Percentiles rank a stretch among this genome's conserved stretches.
These are phyloP conservation scores for Chiloscyllium punctatum DNA, from an alignment of 2,797 vertebrate species.

Conservation along the genomic window DNA sequence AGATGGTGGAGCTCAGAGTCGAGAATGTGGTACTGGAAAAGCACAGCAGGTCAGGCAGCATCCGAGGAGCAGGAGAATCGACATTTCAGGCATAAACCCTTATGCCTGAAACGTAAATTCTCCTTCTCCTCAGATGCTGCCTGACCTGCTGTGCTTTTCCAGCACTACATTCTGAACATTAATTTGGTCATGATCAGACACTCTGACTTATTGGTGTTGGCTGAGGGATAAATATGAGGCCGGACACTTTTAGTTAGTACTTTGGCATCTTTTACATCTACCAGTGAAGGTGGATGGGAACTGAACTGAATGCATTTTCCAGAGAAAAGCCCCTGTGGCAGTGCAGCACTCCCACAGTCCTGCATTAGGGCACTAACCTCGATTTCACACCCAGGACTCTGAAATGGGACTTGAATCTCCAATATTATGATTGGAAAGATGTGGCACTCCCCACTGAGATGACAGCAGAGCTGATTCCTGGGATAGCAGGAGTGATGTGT, in stretches of 20 bases:
- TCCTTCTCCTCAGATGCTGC: no score
- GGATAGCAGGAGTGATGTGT: no score
- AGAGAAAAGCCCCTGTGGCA: no score
- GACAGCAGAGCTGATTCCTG: no score
- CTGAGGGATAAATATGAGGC: background rate
- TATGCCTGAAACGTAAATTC: no score
- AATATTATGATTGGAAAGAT: background rate
- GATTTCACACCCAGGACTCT: background rate
- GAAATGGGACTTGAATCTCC: background rate
- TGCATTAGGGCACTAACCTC: background rate
- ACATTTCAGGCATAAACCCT: no score
- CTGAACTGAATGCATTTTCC: background rate
- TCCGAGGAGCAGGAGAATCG: no score
- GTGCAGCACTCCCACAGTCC: background rate
- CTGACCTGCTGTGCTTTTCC: no score
- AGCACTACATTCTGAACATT: background rate
- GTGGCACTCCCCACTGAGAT: background rate
- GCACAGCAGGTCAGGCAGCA: no score
- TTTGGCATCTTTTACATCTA: background rate
- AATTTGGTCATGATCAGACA: background rate
- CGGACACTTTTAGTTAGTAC: background rate
- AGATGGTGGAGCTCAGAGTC: no score
- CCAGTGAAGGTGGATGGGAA: no score
- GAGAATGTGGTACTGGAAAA: no score
- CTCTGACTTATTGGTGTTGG: background rate